These are phyloP conservation scores for Conops quadrifasciatus DNA, from an alignment of 2,888 invertebrate species.

Conservation along the genomic window DNA sequence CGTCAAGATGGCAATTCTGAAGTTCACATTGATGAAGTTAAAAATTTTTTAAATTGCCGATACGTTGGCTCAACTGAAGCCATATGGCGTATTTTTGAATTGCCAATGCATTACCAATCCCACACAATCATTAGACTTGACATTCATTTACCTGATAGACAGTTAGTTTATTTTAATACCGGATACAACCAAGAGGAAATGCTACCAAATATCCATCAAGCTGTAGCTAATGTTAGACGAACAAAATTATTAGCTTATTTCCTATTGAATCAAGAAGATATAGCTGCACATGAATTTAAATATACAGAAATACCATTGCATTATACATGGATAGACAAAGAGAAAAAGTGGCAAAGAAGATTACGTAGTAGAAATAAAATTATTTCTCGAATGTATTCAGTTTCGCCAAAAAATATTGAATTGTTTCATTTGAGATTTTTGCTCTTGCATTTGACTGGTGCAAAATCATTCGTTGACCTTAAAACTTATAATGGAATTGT, in stretches of 20 bases:
- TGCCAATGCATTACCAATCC: slow-evolving; percentile 48
- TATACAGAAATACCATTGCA: too few relatives aligned
- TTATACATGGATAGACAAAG: too few relatives aligned
- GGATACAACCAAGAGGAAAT: too few relatives aligned
- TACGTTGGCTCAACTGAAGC: too few relatives aligned
- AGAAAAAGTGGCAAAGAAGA: too few relatives aligned
- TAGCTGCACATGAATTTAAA: too few relatives aligned
- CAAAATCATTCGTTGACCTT: slow-evolving; percentile 40
- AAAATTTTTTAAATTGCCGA: too few relatives aligned
- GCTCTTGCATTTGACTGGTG: slow-evolving; percentile 38
- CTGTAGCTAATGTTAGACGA: too few relatives aligned
- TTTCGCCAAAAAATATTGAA: slow-evolving; percentile 40
- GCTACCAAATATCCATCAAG: too few relatives aligned
- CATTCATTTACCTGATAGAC: slow-evolving; percentile 54
- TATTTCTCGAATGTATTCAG: slow-evolving; percentile 37
- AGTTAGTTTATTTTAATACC: slow-evolving; percentile 43
- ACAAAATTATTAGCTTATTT: too few relatives aligned
- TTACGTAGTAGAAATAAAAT: slow-evolving; percentile 39
- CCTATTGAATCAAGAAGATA: slow-evolving; percentile 27
- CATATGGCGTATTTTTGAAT: too few relatives aligned
- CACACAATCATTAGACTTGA: slow-evolving; percentile 54
- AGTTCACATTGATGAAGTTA: too few relatives aligned
- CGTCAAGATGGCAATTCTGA: slow-evolving; percentile 22
- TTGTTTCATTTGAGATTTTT: slow-evolving; percentile 40
- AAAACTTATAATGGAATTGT: slow-evolving; percentile 35